These are phyloP conservation scores for Brachionus paranguensis DNA, from an alignment of 1,140 invertebrate genomes.

Conservation along the genomic window DNA sequence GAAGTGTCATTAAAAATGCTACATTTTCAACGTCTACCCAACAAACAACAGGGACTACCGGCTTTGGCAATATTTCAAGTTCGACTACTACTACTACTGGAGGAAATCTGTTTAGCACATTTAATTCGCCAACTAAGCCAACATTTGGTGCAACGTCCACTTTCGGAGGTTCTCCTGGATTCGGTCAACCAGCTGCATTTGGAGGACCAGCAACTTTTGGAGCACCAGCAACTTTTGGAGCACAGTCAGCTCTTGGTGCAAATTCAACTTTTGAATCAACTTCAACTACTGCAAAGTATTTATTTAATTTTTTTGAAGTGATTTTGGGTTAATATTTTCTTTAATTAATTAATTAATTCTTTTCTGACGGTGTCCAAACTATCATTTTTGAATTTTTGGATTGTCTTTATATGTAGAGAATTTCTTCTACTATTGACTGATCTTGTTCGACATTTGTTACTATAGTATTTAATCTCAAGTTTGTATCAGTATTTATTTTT, in stretches of 20 bases:
- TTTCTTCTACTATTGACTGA: no score
- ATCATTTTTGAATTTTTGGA: no score
- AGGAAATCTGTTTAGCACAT: neutral
- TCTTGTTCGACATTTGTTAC: no score
- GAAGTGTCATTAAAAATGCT: neutral
- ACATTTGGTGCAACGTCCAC: neutral
- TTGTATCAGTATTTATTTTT: no score
- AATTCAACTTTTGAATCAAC: neutral
- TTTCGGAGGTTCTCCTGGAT: neutral
- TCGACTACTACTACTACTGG: neutral
- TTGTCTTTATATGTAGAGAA: no score
- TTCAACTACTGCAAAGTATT: neutral
- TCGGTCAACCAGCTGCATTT: neutral
- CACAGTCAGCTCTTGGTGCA: neutral
- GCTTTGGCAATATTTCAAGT: neutral
- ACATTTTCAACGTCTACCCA: neutral
- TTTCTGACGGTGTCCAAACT: neutral
- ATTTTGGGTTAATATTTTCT: neutral
- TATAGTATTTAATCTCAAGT: no score
- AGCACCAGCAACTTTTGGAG: neutral
- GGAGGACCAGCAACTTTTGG: no score
- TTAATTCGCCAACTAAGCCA: neutral
- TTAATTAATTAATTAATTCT: no score
- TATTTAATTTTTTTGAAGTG: neutral
- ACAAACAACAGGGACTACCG: neutral